A percentile compares a stretch with the other conserved stretches of the same genome.
phyloP scores from a whole-genome alignment of 2,888 invertebrate genomes.

The Ernsta delagoae region DNA sequence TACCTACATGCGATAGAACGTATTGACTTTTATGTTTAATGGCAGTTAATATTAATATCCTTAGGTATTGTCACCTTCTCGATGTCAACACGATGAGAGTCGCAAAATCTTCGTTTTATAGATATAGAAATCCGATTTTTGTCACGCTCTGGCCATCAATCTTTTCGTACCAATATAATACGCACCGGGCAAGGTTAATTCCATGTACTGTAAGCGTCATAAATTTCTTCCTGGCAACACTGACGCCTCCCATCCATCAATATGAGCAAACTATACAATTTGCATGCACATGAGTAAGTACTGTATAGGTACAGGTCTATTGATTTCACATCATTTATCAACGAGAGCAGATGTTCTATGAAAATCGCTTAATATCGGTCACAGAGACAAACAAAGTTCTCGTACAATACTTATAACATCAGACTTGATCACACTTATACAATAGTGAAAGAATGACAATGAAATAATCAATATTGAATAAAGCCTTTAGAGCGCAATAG shows the following conservation, averaged over 20 bases:
- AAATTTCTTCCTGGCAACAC: constrained; percentile 33
- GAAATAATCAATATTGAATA: no score
- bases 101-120: not conserved
- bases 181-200: constrained; percentile 31
- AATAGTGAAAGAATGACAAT: no score
- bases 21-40: no score
- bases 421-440: no score
- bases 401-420: no score
- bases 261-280: constrained; percentile 17
- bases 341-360: constrained; percentile 19
- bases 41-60: no score
- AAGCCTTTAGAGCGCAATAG: no score
- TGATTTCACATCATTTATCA: constrained; percentile 29
- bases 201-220: constrained; percentile 33
- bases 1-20: no score
- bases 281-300: constrained; percentile 11
- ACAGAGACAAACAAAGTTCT: no score
- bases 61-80: no score
- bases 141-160: constrained; percentile 27
- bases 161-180: constrained; percentile 34
- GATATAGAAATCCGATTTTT: constrained; percentile 20
- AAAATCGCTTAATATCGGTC: constrained; percentile 20
- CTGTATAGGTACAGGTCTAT: constrained; percentile 21
- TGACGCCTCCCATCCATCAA: constrained; percentile 34
- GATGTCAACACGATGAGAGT: not conserved